Evolutionary conservation across 1,140 invertebrate genomes (phyloP), one percentile per base, ranked within the genome.

Genomic region (Microvelia longipes): DNA sequence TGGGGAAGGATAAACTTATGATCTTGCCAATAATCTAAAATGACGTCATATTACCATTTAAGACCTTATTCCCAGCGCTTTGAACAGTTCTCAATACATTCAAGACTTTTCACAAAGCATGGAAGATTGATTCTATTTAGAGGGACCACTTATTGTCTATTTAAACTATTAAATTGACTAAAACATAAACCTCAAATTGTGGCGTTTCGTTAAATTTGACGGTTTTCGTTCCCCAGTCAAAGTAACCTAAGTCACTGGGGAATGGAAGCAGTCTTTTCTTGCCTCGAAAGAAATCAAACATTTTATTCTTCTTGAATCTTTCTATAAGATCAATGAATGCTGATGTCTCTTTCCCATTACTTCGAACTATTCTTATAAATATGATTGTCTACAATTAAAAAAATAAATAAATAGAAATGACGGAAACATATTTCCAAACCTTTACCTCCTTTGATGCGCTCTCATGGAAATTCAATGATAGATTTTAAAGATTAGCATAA

Each of bases 301-400:
- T 92, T 76, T 91, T 84, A 77, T 91, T 88, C 11, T 80, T 82
- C 65, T 83, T 80, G 15, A 93, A 79, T 63, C 89, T 82, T 72
- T 90, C 83, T 0, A 82, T 84, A 76, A 85, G 92, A 77, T 93
- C 90, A 1, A 93, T 88, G 74, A 90, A 92, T 1, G 85, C 89
- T 19, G 89, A 91, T 62, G 91, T 84, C 77, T 90, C 88, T 73
- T 86, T 85, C 30, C 87, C 85, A 28, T 81, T 79, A 35, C 81
- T 83, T 69, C 85, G 86, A 67, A 81, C 81, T 74, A 85, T 81
- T 28, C 87, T 80, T 2, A 91, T 78, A 75, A 90, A 91, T 70
- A 91, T 87, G 29, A 92, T 87, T 1, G 89, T 88, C 80, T 85
- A 79, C 29, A 78, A 65, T 5, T 13, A 65, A 65, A 24, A 65